phyloP scores from a whole-genome alignment of 2,888 invertebrate species.

The Chironomus tentans region DNA sequence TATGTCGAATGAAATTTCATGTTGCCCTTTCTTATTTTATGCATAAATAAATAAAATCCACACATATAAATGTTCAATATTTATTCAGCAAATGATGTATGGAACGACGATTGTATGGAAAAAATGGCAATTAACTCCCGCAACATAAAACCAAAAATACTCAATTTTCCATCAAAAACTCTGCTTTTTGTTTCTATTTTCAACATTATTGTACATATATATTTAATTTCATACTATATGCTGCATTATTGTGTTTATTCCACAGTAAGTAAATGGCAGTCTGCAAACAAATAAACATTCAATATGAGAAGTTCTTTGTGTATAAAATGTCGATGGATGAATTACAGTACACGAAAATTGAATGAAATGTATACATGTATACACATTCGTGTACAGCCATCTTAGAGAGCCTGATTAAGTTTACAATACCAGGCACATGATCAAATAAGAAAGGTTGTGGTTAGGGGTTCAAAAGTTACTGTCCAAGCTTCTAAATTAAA shows the following conservation, averaged over 20 bases:
- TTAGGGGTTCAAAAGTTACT: no score
- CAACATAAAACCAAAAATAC: not conserved
- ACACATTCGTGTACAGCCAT: no score
- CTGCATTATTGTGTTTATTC: not conserved
- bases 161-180: not conserved
- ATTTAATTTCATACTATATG: not conserved
- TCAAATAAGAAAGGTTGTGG: no score
- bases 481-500: no score
- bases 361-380: no score
- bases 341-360: no score
- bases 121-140: slow-evolving; percentile 14
- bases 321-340: not conserved
- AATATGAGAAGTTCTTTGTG: no score
- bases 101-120: not conserved
- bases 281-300: not conserved
- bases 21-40: not conserved
- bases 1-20: not conserved
- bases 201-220: not conserved
- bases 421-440: not conserved
- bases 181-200: no score
- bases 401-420: not conserved
- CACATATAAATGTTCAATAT: no score
- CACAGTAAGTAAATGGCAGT: not conserved
- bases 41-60: not conserved
- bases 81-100: no score